Evolutionary conservation across 2,113 vertebrate species (phyloP), one percentile per base, ranked within the genome.

Genomic region (Osmerus eperlanus): DNA sequence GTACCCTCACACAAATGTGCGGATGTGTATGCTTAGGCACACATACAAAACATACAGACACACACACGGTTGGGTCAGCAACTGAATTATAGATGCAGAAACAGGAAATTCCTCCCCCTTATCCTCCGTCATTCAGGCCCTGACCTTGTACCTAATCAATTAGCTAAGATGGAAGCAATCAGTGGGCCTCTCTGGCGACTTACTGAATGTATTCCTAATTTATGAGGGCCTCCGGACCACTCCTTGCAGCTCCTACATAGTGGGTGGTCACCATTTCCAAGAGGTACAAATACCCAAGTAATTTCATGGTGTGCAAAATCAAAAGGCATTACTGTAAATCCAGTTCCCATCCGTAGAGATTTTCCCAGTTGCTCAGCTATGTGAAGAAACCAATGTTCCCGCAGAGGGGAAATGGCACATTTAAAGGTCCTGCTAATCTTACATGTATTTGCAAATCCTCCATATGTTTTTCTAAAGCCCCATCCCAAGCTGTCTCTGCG

Each of bases 61-160:
- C 62, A 69, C 63, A 7, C 58, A 64, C 47, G 41, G 41, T 47
- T 47, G 7, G 41, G 7, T 47, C 41, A 90, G 83, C 78, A 76
- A 69, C 83, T 93, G 88, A 91, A 92, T 92, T 90, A 91, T 90
- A 86, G 86, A 92, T 92, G 88, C 78, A 82, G 89, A 89, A 90
- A 91, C 89, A 93, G 92, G 91, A 92, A 91, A 91, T 91, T 86
- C 90, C 84, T 87, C 69, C 74, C 28, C 79, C 72, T 77, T 78
- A 81, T 79, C 85, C 86, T 84, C 85, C 87, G 88, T 90, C 89
- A 86, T 81, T 91, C 84, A 81, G 81, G 65, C 80, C 75, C 68
- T 75, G 86, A 92, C 90, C 91, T 91, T 88, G 83, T 81, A 90
- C 86, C 90, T 86, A 90, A 91, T 91, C 92, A 91, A 91, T 92